phyloP scores from a whole-genome alignment of 2,113 vertebrate genomes.

The Azemiops feae region DNA sequence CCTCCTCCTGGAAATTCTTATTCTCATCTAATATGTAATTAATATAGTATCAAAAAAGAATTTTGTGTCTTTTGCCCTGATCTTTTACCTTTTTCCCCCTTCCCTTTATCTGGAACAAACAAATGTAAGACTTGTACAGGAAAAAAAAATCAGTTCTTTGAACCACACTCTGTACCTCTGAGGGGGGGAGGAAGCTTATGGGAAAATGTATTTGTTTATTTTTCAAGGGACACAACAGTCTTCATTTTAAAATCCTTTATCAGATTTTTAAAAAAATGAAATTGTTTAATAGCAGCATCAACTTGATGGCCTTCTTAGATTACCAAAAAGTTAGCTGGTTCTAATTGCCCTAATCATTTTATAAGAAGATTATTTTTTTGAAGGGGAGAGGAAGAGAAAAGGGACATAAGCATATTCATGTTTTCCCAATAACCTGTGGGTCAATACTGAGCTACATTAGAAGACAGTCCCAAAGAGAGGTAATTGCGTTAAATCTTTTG shows the following conservation, averaged over 20 bases:
- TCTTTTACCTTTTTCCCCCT: not conserved
- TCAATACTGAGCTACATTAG: not conserved
- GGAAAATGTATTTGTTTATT: not conserved
- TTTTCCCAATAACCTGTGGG: not conserved
- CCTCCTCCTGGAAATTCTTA: not conserved
- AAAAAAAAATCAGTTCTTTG: not conserved
- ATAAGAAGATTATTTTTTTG: not conserved
- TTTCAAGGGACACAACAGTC: not conserved
- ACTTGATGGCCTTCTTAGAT: not conserved
- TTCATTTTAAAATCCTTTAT: not conserved
- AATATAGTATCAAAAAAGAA: not conserved
- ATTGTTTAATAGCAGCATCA: not conserved
- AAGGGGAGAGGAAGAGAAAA: not conserved
- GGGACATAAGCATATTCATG: not conserved
- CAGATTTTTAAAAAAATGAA: not conserved
- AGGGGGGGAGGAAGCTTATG: too few relatives aligned
- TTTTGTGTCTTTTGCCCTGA: not conserved
- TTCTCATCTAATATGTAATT: not conserved
- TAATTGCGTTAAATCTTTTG: not conserved
- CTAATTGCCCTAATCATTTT: not conserved
- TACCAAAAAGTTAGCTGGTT: not conserved
- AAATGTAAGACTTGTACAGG: not conserved
- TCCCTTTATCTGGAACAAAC: not conserved
- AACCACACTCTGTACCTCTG: not conserved
- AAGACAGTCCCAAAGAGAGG: not conserved